phyloP scores from a whole-genome alignment of 30 jellyfish, hydroid and myxozoan species.

The Turritopsis rubra region DNA sequence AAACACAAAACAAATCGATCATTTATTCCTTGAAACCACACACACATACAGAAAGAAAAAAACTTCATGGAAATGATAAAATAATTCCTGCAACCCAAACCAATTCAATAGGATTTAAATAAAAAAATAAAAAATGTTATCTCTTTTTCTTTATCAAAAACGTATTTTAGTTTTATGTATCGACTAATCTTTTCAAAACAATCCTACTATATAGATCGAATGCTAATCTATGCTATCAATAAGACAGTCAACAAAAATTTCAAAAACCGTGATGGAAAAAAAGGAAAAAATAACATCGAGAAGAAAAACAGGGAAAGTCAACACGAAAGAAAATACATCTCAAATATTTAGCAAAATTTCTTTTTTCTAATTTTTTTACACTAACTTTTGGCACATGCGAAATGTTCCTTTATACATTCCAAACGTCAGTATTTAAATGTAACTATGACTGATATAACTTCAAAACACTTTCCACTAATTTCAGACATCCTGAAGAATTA shows the following conservation, averaged over 20 bases:
- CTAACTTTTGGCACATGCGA: neutral
- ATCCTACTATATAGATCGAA: neutral
- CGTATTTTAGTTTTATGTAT: neutral
- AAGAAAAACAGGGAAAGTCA: neutral
- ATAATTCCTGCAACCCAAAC: too few species aligned
- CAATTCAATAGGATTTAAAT: too few species aligned
- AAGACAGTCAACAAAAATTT: neutral
- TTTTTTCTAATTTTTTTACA: neutral
- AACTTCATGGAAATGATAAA: too few species aligned
- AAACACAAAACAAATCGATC: too few species aligned
- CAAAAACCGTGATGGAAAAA: neutral
- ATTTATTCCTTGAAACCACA: too few species aligned
- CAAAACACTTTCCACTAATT: too few species aligned
- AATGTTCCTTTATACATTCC: neutral
- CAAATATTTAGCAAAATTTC: neutral
- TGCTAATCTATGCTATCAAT: neutral
- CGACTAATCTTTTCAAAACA: neutral
- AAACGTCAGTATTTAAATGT: neutral
- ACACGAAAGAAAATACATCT: neutral
- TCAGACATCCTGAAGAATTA: too few species aligned
- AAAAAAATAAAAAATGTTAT: too few species aligned
- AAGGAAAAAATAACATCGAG: neutral
- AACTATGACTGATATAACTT: too few species aligned
- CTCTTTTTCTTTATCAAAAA: neutral
- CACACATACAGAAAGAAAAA: too few species aligned